These are phyloP conservation scores for Drosophila melanica DNA, from an alignment of 1,140 invertebrate genomes.

Conservation along the genomic window DNA sequence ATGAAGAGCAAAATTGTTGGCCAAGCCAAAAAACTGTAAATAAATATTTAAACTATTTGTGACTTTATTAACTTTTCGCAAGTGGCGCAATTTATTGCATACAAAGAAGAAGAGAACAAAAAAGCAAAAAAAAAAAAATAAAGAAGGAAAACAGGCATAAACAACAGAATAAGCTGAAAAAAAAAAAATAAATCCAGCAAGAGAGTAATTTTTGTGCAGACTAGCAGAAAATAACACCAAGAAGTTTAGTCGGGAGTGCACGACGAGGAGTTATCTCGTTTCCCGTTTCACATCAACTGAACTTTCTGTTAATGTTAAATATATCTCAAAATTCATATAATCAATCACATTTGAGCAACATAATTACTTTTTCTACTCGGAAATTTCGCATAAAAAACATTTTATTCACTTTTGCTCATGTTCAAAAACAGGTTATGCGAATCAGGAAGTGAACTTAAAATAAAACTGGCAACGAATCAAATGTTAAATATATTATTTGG, in stretches of 20 bases:
- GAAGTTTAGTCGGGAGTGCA: too few species aligned
- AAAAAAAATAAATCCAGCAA: conserved; percentile 35
- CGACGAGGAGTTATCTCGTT: too few species aligned
- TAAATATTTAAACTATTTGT: conserved; percentile 82
- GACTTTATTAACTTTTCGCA: conserved; percentile 82
- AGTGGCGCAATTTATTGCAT: conserved; percentile 81
- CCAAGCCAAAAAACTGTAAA: conserved; percentile 75
- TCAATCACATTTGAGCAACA: too few species aligned
- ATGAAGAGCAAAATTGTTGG: conserved; percentile 71
- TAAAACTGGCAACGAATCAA: not conserved
- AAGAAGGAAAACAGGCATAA: too few species aligned
- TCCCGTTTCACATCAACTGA: too few species aligned
- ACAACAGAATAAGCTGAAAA: conserved; percentile 12
- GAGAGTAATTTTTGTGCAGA: conserved; percentile 24
- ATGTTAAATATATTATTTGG: not conserved
- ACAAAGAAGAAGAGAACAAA: conserved; percentile 16
- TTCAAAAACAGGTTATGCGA: too few species aligned
- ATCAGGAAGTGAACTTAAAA: too few species aligned
- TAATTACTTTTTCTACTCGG: too few species aligned
- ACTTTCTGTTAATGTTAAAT: too few species aligned
- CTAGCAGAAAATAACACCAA: conserved; percentile 10
- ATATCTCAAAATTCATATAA: too few species aligned
- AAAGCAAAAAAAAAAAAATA: not conserved
- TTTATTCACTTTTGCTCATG: too few species aligned
- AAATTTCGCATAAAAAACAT: too few species aligned